phyloP scores from a whole-genome alignment of 2,888 invertebrate genomes.

The Venusia cambrica region DNA sequence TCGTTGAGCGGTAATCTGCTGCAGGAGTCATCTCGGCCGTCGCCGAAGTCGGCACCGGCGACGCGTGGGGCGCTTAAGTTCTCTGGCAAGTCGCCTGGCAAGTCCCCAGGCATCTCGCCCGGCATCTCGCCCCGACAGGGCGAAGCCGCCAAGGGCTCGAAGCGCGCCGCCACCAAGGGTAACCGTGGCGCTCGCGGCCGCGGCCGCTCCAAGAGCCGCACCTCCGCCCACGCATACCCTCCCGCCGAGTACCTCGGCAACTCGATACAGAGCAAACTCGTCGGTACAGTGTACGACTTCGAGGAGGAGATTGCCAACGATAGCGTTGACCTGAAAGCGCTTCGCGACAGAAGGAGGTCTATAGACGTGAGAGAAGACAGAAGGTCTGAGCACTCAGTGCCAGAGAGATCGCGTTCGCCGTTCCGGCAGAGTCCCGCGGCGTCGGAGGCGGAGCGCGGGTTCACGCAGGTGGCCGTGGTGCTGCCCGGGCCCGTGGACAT shows the following conservation, averaged over 20 bases:
- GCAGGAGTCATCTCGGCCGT: slow-evolving; percentile 59
- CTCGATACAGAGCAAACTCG: slow-evolving; percentile 89
- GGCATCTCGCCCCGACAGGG: slow-evolving; percentile 85
- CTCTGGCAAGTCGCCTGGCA: slow-evolving; percentile 82
- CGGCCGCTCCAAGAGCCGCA: slow-evolving; percentile 73
- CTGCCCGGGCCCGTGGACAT: slow-evolving; percentile 94
- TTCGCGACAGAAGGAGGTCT: slow-evolving; percentile 89
- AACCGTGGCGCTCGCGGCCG: slow-evolving; percentile 72
- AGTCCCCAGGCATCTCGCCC: slow-evolving; percentile 85
- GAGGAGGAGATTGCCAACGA: slow-evolving; percentile 90
- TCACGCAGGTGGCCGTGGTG: slow-evolving; percentile 85
- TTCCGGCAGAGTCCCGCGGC: slow-evolving; percentile 73
- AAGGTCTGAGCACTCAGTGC: slow-evolving; percentile 77
- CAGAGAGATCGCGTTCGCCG: slow-evolving; percentile 81
- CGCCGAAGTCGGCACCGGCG: slow-evolving; percentile 75
- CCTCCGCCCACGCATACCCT: slow-evolving; percentile 49
- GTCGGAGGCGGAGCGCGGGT: slow-evolving; percentile 43
- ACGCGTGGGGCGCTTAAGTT: too few relatives aligned
- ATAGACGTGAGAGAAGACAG: slow-evolving; percentile 84
- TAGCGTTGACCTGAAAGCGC: slow-evolving; percentile 87
- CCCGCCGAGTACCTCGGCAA: slow-evolving; percentile 78
- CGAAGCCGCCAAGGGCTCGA: slow-evolving; percentile 63
- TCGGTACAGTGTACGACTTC: slow-evolving; percentile 94
- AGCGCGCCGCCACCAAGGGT: slow-evolving; percentile 60
- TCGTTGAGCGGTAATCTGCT: slow-evolving; percentile 47